Evolutionary conservation across 2,797 vertebrate genomes (phyloP).

Genomic region (Nannoperca obscura): DNA sequence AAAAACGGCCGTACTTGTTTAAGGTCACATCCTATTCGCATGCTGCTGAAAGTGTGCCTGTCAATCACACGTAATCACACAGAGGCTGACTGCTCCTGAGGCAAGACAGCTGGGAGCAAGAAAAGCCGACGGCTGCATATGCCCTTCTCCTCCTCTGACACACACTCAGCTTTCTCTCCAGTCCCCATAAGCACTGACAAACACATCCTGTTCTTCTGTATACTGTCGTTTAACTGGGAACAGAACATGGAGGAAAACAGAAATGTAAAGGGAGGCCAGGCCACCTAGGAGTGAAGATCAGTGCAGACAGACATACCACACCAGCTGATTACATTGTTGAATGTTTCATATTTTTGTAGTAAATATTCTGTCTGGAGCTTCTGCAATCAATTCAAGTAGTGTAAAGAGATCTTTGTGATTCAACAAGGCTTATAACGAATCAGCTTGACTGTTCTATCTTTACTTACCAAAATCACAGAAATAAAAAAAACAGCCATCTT

Average conservation of each 20-base stretch:
- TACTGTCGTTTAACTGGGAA: conserved; percentile 23
- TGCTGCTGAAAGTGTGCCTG: conserved; percentile 77
- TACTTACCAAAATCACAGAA: conserved; percentile 1
- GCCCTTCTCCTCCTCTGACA: conserved; percentile 48
- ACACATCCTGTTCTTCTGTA: conserved; percentile 42
- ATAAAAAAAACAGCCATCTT: conserved; percentile 28
- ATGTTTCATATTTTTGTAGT: conserved; percentile 13
- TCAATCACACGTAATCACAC: conserved; percentile 81
- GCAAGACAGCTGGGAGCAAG: conserved; percentile 66
- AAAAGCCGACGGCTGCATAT: conserved; percentile 51
- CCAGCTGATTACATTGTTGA: conserved; percentile 24
- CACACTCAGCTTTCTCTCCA: conserved; percentile 28
- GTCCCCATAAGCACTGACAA: conserved; percentile 29
- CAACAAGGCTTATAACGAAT: conserved; percentile 20
- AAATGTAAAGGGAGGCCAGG: neutral
- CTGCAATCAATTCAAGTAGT: neutral
- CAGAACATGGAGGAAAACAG: conserved; percentile 14
- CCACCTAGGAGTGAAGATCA: conserved; percentile 16
- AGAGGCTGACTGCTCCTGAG: conserved; percentile 65
- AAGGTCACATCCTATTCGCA: conserved; percentile 84
- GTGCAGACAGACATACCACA: neutral
- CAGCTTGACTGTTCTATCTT: conserved; percentile 17
- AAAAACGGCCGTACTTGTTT: conserved; percentile 80
- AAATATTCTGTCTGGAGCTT: conserved; percentile 14
- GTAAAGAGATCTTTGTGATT: conserved; percentile 33